Evolutionary conservation across 2,888 invertebrate species (phyloP), one percentile per base, ranked within the genome.

Genomic region (Limnephilus rhombicus): DNA sequence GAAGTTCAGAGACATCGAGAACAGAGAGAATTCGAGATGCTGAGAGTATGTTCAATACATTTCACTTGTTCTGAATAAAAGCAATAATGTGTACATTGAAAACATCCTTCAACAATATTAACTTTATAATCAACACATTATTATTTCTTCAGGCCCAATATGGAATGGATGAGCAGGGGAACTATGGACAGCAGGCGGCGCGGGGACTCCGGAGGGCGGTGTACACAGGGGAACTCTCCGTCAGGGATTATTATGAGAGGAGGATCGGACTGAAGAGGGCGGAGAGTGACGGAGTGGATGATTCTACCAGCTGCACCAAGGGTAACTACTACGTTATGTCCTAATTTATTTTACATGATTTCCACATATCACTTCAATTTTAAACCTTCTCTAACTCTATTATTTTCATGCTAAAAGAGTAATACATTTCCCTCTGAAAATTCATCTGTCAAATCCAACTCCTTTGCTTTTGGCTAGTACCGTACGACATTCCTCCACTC

Each of bases 161-260:
- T 94, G 98, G 98, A 2, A 98, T 98, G 98, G 98, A 98, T 94
- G 98, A 98, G 94, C 98, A 98, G 94, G 98, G 98, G 11, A 98
- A 98, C 13, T 96, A 96, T 94, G 95, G 97, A 87, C 97, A 98
- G 94, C 98, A 98, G 93, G 98, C 98, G 37, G 97, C 98, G 29
- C 97, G 97, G 93, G 98, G 98, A 94, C 97, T 98, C 96, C 98
- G 98, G 95, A 96, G 98, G 68, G 98, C 98, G 81, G 98, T 98
- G 80, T 98, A 98, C 95, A 98, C 98, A 89, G 98, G 98, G 15
- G 98, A 98, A 94, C 97, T 99, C 96, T 98, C 98, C 9, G 98
- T 98, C 0, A 97, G 98, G 24, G 98, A 98, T 94, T 98, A 98
- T 95, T 98, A 98, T 94, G 98, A 98, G 94, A 96, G 98, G 80